phyloP scores from a whole-genome alignment of 2,797 vertebrate genomes.

The Coranthus polyacanthus region DNA sequence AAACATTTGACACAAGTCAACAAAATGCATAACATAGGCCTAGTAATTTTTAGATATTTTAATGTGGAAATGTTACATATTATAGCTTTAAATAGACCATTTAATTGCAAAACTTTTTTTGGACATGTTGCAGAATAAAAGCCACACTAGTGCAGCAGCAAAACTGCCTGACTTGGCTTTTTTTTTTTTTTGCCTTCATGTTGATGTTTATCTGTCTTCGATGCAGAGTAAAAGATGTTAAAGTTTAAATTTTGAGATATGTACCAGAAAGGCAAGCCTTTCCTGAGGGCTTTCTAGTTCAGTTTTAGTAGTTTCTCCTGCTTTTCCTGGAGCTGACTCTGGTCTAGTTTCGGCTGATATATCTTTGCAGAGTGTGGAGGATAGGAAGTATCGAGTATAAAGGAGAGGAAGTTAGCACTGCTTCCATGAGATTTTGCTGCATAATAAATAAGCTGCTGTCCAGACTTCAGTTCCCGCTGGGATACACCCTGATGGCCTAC shows the following conservation, averaged over 20 bases:
- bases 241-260: too few species aligned
- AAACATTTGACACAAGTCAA: too few species aligned
- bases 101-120: too few species aligned
- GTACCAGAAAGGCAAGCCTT: too few species aligned
- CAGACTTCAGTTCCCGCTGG: conserved; percentile 51
- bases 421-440: conserved; percentile 21
- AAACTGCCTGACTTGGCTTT: background rate
- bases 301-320: too few species aligned
- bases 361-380: conserved; percentile 18
- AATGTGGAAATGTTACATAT: too few species aligned
- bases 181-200: too few species aligned
- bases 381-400: conserved; percentile 15
- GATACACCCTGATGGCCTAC: conserved; percentile 32
- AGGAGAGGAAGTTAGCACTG: conserved; percentile 11
- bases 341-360: conserved; percentile 1
- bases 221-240: background rate
- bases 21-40: too few species aligned
- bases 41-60: too few species aligned
- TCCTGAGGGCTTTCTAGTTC: too few species aligned
- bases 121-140: too few species aligned
- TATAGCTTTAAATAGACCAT: background rate
- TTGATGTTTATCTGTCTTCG: background rate
- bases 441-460: conserved; percentile 55
- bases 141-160: background rate
- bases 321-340: background rate